Evolutionary conservation across 2,113 vertebrate genomes (phyloP).

Genomic region (Podarcis raffonei): DNA sequence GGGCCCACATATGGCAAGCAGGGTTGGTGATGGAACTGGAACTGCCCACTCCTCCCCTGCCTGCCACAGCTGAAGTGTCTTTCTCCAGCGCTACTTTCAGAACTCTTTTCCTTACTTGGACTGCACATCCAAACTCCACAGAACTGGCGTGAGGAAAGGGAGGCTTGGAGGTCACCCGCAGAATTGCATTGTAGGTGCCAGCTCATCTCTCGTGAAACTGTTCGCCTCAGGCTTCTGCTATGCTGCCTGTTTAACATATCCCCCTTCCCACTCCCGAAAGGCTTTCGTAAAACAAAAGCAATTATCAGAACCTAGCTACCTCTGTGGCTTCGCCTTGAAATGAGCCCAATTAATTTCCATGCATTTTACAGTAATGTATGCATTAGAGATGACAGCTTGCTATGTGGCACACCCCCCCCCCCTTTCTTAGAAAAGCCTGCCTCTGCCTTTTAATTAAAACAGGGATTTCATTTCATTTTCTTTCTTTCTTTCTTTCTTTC

Average conservation of each 20-base stretch:
- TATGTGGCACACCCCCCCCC: slow-evolving; percentile 28
- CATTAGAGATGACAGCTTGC: slow-evolving; percentile 43
- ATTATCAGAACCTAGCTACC: slow-evolving; percentile 37
- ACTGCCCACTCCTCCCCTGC: not conserved
- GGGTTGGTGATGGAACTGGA: not conserved
- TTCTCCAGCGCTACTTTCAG: not conserved
- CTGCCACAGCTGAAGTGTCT: slow-evolving; percentile 8
- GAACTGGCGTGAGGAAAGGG: not conserved
- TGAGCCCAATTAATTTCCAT: slow-evolving; percentile 70
- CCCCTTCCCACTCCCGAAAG: slow-evolving; percentile 14
- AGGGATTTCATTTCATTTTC: slow-evolving; percentile 49
- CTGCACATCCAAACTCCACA: too few relatives aligned
- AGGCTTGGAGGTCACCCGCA: not conserved
- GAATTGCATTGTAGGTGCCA: too few relatives aligned
- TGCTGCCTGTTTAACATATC: slow-evolving; percentile 55
- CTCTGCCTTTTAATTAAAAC: slow-evolving; percentile 74
- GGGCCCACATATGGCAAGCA: not conserved
- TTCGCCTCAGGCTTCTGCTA: slow-evolving; percentile 5
- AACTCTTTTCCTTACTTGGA: not conserved
- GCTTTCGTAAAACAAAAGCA: slow-evolving; percentile 64
- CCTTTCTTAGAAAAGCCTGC: slow-evolving; percentile 1
- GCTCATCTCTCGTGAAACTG: not conserved
- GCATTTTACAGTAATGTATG: slow-evolving; percentile 73
- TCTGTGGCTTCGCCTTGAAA: slow-evolving; percentile 60
- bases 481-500: slow-evolving; percentile 17